These are phyloP conservation scores for Oxyura jamaicensis DNA, from an alignment of 2,113 vertebrate species.

Conservation along the genomic window DNA sequence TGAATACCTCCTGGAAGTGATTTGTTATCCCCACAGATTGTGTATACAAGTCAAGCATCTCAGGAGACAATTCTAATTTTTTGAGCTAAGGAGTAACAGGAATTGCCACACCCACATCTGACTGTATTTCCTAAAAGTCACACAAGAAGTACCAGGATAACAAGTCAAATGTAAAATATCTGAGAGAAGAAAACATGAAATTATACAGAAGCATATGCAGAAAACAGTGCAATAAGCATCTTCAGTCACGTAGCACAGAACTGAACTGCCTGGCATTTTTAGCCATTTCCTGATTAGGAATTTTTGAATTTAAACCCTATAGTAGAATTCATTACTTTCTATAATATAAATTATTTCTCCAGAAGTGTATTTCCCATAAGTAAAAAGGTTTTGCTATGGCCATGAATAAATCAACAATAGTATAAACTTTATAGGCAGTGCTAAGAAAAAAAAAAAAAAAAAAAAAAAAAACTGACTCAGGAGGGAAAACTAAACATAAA, in stretches of 20 bases:
- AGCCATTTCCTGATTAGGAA: conserved; percentile 6
- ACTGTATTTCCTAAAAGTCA: not conserved
- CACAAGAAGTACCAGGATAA: not conserved
- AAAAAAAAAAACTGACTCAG: not conserved
- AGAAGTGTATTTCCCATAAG: conserved; percentile 62
- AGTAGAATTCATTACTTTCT: conserved; percentile 59
- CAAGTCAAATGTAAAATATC: not conserved
- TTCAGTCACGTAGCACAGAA: not conserved
- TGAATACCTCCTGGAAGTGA: not conserved
- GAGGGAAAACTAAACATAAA: conserved; percentile 40
- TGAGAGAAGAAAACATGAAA: not conserved
- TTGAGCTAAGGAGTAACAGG: not conserved
- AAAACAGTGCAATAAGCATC: not conserved
- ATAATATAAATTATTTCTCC: conserved; percentile 51
- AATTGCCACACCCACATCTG: not conserved
- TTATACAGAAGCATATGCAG: not conserved
- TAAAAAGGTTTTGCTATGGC: conserved; percentile 35
- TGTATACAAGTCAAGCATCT: not conserved
- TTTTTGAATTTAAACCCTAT: conserved; percentile 29
- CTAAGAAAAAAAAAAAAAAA: not conserved
- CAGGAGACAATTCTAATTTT: not conserved
- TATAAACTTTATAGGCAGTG: conserved; percentile 52
- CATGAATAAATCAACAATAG: conserved; percentile 66
- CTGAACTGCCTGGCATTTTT: not conserved
- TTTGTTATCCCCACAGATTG: not conserved